Conservation (phyloP, 37 sponge, comb jelly and placozoan species). For the Halisarca cf. caerulea region DNA sequence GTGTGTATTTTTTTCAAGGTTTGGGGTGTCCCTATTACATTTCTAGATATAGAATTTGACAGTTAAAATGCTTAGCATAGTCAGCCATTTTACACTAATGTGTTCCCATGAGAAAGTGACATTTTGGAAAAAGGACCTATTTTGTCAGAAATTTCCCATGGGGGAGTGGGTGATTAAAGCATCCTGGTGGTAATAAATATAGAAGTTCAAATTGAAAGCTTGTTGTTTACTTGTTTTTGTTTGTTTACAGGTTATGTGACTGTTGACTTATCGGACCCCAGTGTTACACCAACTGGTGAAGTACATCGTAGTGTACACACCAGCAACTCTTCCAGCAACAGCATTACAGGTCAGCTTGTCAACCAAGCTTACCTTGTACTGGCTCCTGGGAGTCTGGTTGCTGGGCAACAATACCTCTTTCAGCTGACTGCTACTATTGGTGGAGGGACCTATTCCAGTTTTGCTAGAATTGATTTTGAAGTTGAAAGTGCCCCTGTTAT, state of each 20-base stretch:
- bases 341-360: not conserved
- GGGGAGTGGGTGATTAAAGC: too few species aligned
- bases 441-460: constrained; percentile 17
- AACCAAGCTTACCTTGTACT: constrained; percentile 54
- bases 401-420: constrained; percentile 49
- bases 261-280: constrained; percentile 15
- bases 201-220: too few species aligned
- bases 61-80: too few species aligned
- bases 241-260: constrained; percentile 47
- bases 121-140: too few species aligned
- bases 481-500: constrained; percentile 34
- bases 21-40: too few species aligned
- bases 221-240: too few species aligned
- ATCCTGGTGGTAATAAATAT: too few species aligned
- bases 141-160: too few species aligned
- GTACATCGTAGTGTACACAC: not conserved
- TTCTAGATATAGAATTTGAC: too few species aligned
- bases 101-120: too few species aligned
- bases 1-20: too few species aligned
- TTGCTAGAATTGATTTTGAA: constrained; percentile 21
- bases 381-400: constrained; percentile 16
- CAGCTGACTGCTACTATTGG: constrained; percentile 38
- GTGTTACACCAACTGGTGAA: constrained; percentile 15
- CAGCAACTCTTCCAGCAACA: not conserved
- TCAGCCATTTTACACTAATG: too few species aligned